Base-by-base conservation (phyloP, 2,888 invertebrate species). In the Eupithecia pulchellata region DNA sequence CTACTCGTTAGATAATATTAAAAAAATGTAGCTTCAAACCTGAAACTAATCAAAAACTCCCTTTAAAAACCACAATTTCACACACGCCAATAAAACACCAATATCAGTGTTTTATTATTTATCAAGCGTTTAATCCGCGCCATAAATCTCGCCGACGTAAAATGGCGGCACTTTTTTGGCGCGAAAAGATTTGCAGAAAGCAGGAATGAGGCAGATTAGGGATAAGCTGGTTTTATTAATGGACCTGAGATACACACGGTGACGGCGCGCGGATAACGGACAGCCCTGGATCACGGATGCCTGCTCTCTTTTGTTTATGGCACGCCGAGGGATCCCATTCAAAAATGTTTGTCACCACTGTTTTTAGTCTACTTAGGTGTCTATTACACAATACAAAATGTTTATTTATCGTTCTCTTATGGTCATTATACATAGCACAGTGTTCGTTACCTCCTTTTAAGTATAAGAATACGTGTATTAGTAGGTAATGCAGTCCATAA, bases 151-250 rank as follows among this genome's bases (percentile, higher is more conserved):
- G 86, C 82, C 83, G 87, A 89, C 88, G 86, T 85, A 89, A 90
- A 88, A 89, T 89, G 87, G 90, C 88, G 86, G 85, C 86, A 82
- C 81, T 89, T 86, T 85, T 89, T 92, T 90, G 86, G 89, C 90
- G 91, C 89, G 88, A 89, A 92, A 93, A 92, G 90, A 91, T 92
- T 87, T 90, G 93, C 89, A 92, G 92, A 93, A 92, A 91, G 90
- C 89, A 89, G 91, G 91, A 92, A 92, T 91, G 93, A 93, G 91
- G 86, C 84, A 91, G 93, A 93, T 93, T 93, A 93, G 91, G 91
- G 92, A 92, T 92, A 92, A 93, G 89, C 88, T 90, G 84, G 71
- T 76, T 88, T 93, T 94, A 94, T 94, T 94, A 94, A 94, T 94
- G 93, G 92, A 93, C 88, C 90, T 78, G 87, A 87, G 91, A 89